Percentiles rank a stretch among this genome's conserved stretches.
These are phyloP conservation scores for Ochlodes sylvanus DNA, from an alignment of 2,888 invertebrate genomes.

Conservation along the genomic window DNA sequence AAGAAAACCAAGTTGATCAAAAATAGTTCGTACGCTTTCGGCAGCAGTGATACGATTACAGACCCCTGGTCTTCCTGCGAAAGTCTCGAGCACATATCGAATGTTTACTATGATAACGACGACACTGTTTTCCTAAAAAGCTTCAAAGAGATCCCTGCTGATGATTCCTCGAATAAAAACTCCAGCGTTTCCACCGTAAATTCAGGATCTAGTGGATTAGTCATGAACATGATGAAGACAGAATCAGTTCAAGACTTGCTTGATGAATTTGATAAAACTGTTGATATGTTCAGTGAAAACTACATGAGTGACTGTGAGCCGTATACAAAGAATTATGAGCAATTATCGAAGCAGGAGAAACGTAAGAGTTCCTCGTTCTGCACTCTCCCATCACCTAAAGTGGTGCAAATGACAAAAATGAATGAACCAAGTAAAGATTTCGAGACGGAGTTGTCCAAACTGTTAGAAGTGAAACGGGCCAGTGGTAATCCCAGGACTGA, in stretches of 20 bases:
- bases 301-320: constrained; percentile 78
- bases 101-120: constrained; percentile 70
- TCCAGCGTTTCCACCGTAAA: constrained; percentile 69
- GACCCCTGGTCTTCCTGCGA: constrained; percentile 72
- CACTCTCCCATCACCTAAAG: constrained; percentile 70
- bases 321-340: constrained; percentile 63
- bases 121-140: constrained; percentile 70
- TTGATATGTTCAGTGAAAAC: constrained; percentile 76
- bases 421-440: constrained; percentile 74
- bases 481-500: constrained; percentile 56
- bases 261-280: constrained; percentile 72
- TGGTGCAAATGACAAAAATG: constrained; percentile 70
- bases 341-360: constrained; percentile 57
- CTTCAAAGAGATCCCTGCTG: constrained; percentile 61
- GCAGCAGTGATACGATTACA: constrained; percentile 67
- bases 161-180: constrained; percentile 62
- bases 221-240: constrained; percentile 64
- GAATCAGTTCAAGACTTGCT: constrained; percentile 71
- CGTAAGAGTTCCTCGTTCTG: constrained; percentile 72
- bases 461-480: constrained; percentile 58
- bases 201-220: constrained; percentile 67
- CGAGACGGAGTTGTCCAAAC: constrained; percentile 64
- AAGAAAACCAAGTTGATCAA: constrained; percentile 49
- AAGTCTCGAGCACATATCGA: constrained; percentile 70
- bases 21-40: constrained; percentile 66